Conservation (phyloP, 2,113 vertebrate genomes). For the Bujurquina vittata region DNA sequence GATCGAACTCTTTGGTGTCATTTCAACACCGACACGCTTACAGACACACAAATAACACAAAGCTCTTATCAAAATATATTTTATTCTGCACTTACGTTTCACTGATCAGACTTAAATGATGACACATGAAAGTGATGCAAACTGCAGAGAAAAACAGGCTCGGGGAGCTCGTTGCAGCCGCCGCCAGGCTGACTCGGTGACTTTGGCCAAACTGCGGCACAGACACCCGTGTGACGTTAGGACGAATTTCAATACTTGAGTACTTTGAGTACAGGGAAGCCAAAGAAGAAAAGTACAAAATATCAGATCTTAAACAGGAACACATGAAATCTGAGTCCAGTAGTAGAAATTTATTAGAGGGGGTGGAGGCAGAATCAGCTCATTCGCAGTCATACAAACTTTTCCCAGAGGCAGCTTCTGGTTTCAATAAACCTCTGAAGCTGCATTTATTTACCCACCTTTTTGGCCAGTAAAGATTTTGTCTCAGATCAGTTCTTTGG, state of each 20-base stretch:
- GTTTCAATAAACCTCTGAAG: background rate
- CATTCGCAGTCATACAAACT: background rate
- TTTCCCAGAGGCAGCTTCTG: slow-evolving; percentile 2
- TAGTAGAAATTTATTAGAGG: background rate
- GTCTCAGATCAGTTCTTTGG: background rate
- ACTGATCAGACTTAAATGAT: slow-evolving; percentile 96
- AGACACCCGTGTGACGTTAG: background rate
- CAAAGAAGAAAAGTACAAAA: background rate
- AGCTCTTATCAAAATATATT: slow-evolving; percentile 99
- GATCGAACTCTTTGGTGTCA: background rate
- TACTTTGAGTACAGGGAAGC: slow-evolving; percentile 27
- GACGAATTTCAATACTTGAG: background rate
- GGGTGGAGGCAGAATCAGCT: background rate
- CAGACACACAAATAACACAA: slow-evolving; percentile 71
- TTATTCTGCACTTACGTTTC: slow-evolving; percentile 97
- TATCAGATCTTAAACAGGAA: background rate
- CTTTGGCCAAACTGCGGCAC: background rate
- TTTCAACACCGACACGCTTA: background rate
- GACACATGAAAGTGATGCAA: slow-evolving; percentile 97
- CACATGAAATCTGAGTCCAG: background rate
- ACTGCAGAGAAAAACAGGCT: slow-evolving; percentile 83
- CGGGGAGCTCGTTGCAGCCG: background rate
- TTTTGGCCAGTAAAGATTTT: background rate
- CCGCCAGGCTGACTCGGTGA: slow-evolving; percentile 20
- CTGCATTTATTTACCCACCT: background rate